A percentile compares a stretch with the other conserved stretches of the same genome.
Conservation (phyloP, 2,113 vertebrate genomes). For the Coracopsis vasa region DNA sequence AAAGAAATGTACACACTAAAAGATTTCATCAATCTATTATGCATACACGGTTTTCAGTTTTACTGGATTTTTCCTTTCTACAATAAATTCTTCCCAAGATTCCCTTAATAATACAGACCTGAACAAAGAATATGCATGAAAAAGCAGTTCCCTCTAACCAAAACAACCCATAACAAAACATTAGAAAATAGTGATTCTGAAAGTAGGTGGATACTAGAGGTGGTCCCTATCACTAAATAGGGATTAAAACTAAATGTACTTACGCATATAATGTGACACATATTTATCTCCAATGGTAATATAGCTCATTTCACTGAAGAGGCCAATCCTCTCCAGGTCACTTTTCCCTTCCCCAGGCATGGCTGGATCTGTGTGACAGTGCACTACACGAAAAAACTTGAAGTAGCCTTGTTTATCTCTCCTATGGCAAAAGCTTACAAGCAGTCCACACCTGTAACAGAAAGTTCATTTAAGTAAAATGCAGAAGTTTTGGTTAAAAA, state of each 20-base stretch:
- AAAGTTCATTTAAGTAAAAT: neutral
- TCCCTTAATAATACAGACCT: neutral
- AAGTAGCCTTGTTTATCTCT: neutral
- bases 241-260: conserved; percentile 40
- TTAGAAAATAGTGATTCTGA: neutral
- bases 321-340: conserved; percentile 87
- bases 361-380: neutral
- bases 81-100: neutral
- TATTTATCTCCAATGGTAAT: conserved; percentile 85
- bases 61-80: neutral
- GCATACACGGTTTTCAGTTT: neutral
- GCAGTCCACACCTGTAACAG: neutral
- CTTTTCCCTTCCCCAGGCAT: conserved; percentile 80
- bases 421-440: neutral
- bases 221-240: neutral
- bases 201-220: neutral
- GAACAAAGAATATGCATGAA: neutral
- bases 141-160: neutral
- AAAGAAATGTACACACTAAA: neutral
- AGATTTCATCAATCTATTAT: neutral
- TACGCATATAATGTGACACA: conserved; percentile 64
- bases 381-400: neutral
- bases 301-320: conserved; percentile 90
- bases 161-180: neutral
- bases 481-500: neutral